Conservation (phyloP, 2,888 invertebrate genomes). For the Uloborus plumipes region DNA sequence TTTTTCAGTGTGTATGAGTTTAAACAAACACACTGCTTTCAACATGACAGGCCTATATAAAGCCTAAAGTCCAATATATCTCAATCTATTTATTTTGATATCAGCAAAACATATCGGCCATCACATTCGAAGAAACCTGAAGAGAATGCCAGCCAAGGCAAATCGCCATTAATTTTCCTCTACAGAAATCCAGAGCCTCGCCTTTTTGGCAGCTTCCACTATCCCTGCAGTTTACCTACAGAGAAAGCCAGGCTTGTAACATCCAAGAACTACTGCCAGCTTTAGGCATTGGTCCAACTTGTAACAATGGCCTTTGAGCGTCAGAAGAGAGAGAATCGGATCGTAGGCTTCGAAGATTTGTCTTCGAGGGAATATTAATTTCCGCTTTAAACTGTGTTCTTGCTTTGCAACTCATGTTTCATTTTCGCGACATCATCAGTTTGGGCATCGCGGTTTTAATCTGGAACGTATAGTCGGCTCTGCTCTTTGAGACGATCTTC, state of each 20-base stretch:
- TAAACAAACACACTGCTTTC: no score
- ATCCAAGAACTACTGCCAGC: slow-evolving; percentile 35
- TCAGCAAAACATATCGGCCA: slow-evolving; percentile 2
- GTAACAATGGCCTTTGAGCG: slow-evolving; percentile 45
- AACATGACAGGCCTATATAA: no score
- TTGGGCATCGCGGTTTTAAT: no score
- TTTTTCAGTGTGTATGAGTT: no score
- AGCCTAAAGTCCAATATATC: slow-evolving; percentile 6
- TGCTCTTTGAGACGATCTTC: no score
- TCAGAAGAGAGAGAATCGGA: no score
- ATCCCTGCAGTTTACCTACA: slow-evolving; percentile 34
- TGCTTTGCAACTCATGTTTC: no score
- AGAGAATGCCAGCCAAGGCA: slow-evolving; percentile 8
- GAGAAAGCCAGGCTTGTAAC: slow-evolving; percentile 38
- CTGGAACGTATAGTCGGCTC: no score
- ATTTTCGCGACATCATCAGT: no score
- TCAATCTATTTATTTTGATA: slow-evolving; percentile 17
- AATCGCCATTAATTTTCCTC: slow-evolving; percentile 28
- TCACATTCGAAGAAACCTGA: background rate
- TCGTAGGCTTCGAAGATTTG: no score
- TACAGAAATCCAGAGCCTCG: slow-evolving; percentile 17
- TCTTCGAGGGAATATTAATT: no score
- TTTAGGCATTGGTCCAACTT: slow-evolving; percentile 52
- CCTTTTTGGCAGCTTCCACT: slow-evolving; percentile 40
- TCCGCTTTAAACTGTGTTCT: no score